Base-by-base conservation (phyloP, 2,113 vertebrate genomes). In the Osmerus mordax region DNA sequence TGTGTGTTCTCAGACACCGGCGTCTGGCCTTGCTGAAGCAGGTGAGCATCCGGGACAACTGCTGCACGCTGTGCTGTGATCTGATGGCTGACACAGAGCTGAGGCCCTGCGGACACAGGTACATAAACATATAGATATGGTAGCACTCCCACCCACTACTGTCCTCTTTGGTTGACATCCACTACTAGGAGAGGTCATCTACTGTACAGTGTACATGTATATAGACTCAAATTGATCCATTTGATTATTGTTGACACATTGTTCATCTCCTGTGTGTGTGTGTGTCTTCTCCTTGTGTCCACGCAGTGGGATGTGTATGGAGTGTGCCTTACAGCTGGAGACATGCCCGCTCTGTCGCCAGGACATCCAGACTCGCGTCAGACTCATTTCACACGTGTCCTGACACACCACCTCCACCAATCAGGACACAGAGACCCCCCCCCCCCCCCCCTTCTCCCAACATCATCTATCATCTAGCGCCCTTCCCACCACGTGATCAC, bases 301-400 rank as follows among this genome's bases (percentile, higher is more conserved):
- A 32, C 23, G 36, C 86, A 99, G 97, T 78, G 97, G 97, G 88
- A 94, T 99, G 89, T 99, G 97, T 90, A 99, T 99, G 97, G 95
- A 97, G 89, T 99, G 97, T 97, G 97, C 97, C 95, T 97, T 98
- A 96, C 97, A 98, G 81, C 92, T 99, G 89, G 97, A 99, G 92
- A 98, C 95, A 81, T 99, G 97, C 91, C 97, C 97, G 14, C 91
- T 99, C 91, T 99, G 97, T 91, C 96, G 97, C 81, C 95, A 99
- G 88, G 97, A 99, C 90, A 99, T 99, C 91, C 95, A 97, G 83
- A 97, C 93, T 36, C 91, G 97, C 72, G 95, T 98, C 91, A 95
- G 96, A 95, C 96, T 97, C 87, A 98, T 99, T 84, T 95, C 96
- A 74, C 97, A 99, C 74, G 95, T 99, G 87, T 99, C 97, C 94